Percentiles rank a stretch among this genome's conserved stretches.
These are phyloP conservation scores for Porites australiensis DNA, from an alignment of 64 coral and sea anemone genomes.

Conservation along the genomic window DNA sequence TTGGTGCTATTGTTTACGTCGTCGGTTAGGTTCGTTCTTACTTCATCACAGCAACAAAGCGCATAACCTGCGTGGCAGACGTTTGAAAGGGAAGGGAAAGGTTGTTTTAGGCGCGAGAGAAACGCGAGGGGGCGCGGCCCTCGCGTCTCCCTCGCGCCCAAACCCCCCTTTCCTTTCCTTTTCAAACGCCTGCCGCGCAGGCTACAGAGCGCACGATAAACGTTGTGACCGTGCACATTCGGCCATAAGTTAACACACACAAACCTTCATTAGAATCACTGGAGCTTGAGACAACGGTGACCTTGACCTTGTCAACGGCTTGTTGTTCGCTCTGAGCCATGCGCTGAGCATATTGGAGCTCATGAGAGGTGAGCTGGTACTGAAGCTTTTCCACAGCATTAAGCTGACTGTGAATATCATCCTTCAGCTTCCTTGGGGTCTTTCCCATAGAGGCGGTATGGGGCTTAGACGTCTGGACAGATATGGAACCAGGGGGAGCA, in stretches of 20 bases:
- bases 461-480: not conserved
- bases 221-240: not conserved
- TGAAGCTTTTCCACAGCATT: slow-evolving; percentile 90
- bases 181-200: too few relatives aligned
- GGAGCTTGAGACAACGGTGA: slow-evolving; percentile 74
- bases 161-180: too few relatives aligned
- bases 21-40: too few relatives aligned
- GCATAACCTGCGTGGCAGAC: too few relatives aligned
- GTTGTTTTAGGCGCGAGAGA: too few relatives aligned
- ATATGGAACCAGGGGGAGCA: not conserved
- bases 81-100: too few relatives aligned
- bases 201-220: too few relatives aligned
- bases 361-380: slow-evolving; percentile 92
- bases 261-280: slow-evolving; percentile 72
- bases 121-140: too few relatives aligned
- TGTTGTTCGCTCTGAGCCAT: slow-evolving; percentile 62
- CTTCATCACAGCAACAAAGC: too few relatives aligned
- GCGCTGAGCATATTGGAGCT: slow-evolving; percentile 89
- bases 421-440: slow-evolving; percentile 65
- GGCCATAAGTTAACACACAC: not conserved
- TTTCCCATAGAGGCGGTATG: slow-evolving; percentile 8
- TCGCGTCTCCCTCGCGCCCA: too few relatives aligned
- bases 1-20: too few relatives aligned
- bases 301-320: slow-evolving; percentile 77
- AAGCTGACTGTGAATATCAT: slow-evolving; percentile 76